phyloP scores from a whole-genome alignment of 2,113 vertebrate species.

The Danionella cerebrum region DNA sequence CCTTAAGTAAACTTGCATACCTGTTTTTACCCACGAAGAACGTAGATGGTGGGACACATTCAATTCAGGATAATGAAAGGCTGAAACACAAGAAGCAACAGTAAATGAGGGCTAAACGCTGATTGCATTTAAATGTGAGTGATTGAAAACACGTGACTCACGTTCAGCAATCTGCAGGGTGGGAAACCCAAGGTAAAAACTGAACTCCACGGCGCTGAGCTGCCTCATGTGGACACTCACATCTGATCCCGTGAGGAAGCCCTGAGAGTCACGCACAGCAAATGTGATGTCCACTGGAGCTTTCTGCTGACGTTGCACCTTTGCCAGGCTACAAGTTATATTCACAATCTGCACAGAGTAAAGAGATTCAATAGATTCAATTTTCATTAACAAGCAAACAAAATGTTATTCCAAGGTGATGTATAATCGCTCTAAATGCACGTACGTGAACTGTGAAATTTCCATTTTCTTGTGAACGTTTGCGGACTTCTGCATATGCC shows the following conservation, averaged over 20 bases:
- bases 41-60: slow-evolving; percentile 83
- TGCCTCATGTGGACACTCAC: slow-evolving; percentile 84
- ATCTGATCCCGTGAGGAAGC: slow-evolving; percentile 76
- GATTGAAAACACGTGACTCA: slow-evolving; percentile 52
- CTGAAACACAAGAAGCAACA: slow-evolving; percentile 51
- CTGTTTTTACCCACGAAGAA: slow-evolving; percentile 92
- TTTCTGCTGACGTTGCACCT: slow-evolving; percentile 53
- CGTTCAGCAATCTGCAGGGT: slow-evolving; percentile 87
- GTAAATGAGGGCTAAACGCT: neutral
- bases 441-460: slow-evolving; percentile 82
- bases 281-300: slow-evolving; percentile 81
- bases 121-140: neutral
- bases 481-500: slow-evolving; percentile 73
- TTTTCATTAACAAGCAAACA: neutral
- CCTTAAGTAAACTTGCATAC: slow-evolving; percentile 61
- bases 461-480: slow-evolving; percentile 60
- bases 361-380: neutral
- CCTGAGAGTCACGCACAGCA: slow-evolving; percentile 60
- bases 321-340: slow-evolving; percentile 61
- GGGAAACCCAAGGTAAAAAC: slow-evolving; percentile 91
- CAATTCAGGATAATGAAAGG: slow-evolving; percentile 88
- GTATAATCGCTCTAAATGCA: neutral
- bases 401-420: neutral
- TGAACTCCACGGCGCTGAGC: slow-evolving; percentile 89
- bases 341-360: slow-evolving; percentile 75